These are phyloP conservation scores for Drosophila buzzatii DNA, from an alignment of 2,888 invertebrate genomes.

Conservation along the genomic window DNA sequence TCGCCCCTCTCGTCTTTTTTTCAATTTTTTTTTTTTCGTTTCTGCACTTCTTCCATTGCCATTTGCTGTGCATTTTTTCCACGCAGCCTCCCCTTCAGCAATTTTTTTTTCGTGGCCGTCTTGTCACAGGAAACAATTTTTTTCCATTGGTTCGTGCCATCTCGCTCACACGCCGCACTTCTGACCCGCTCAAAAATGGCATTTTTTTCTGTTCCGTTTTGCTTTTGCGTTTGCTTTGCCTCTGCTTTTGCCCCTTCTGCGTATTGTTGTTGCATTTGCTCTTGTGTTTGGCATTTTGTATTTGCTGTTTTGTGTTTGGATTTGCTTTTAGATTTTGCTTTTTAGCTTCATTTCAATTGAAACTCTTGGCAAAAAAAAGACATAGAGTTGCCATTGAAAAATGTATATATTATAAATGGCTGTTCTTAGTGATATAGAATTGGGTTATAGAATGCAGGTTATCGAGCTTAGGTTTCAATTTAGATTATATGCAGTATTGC, in stretches of 20 bases:
- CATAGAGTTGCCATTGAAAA: slow-evolving; percentile 74
- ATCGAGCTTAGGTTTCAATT: background rate
- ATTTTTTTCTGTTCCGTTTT: slow-evolving; percentile 39
- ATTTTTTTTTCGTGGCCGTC: slow-evolving; percentile 54
- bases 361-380: slow-evolving; percentile 25
- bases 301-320: slow-evolving; percentile 59
- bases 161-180: slow-evolving; percentile 57
- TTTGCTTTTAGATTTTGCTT: slow-evolving; percentile 67
- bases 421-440: slow-evolving; percentile 28
- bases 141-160: slow-evolving; percentile 62
- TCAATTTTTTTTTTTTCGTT: slow-evolving; percentile 19
- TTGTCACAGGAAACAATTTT: slow-evolving; percentile 78
- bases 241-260: slow-evolving; percentile 43
- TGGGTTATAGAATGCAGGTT: slow-evolving; percentile 49
- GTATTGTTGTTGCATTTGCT: slow-evolving; percentile 40
- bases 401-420: slow-evolving; percentile 57
- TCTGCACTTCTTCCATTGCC: slow-evolving; percentile 67
- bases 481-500: no score
- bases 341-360: slow-evolving; percentile 52
- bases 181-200: slow-evolving; percentile 72
- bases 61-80: slow-evolving; percentile 80
- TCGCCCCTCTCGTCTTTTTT: slow-evolving; percentile 37
- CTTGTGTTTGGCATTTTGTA: slow-evolving; percentile 40
- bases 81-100: slow-evolving; percentile 72
- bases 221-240: slow-evolving; percentile 46